Conservation (phyloP, 2,113 vertebrate species). For the Eudorcas thomsonii region DNA sequence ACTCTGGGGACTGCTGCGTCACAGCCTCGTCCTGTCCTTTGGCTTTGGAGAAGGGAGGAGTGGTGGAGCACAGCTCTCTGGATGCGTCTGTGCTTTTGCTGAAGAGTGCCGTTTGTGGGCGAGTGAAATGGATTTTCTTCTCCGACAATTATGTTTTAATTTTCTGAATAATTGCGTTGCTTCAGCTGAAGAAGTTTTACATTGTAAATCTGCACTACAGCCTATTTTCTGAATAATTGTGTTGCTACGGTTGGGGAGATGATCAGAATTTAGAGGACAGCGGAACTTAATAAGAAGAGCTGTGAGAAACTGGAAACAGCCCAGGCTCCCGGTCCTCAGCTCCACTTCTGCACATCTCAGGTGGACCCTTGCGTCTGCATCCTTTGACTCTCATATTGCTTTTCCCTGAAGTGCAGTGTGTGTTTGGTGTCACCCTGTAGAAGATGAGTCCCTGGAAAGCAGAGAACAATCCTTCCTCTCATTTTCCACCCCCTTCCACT, state of each 20-base stretch:
- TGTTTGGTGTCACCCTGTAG: too few species aligned
- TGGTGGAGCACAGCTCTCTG: accelerated
- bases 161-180: background rate
- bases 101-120: accelerated
- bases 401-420: accelerated
- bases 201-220: background rate
- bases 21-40: background rate
- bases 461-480: background rate
- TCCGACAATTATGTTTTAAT: background rate
- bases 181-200: background rate
- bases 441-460: background rate
- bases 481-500: background rate
- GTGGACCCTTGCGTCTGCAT: accelerated
- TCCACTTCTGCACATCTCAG: accelerated
- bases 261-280: background rate
- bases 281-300: background rate
- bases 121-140: background rate
- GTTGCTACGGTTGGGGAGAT: background rate
- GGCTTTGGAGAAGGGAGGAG: background rate
- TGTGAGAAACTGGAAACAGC: accelerated
- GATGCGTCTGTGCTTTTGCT: accelerated
- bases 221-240: background rate
- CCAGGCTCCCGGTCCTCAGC: accelerated
- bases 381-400: too few species aligned
- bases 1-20: background rate